Evolutionary conservation across 2,797 vertebrate species (phyloP), one percentile per base, ranked within the genome.

Genomic region (Natrix natrix): DNA sequence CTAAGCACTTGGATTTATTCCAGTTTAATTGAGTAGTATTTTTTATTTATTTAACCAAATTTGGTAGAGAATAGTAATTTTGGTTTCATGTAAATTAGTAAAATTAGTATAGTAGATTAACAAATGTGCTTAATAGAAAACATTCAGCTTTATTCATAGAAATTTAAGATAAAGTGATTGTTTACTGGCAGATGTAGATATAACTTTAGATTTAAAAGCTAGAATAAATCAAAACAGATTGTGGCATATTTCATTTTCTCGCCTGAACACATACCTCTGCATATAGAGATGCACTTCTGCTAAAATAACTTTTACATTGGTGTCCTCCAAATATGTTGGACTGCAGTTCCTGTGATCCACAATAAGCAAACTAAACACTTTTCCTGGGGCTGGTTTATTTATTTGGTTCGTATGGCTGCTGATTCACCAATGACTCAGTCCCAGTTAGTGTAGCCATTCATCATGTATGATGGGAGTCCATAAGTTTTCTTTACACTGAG

Each of bases 41-140:
- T 63, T 63, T 63, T 8, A 63, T 93, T 94, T 92, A 96, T 95
- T 94, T 94, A 92, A 94, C 94, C 96, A 95, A 94, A 74, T 37
- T 74, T 74, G 16, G 16, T 74, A 37, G 7, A 74, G 32, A 37
- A 74, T 74, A 74, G 93, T 95, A 24, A 95, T 93, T 96, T 94
- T 95, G 95, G 95, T 93, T 95, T 95, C 94, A 37, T 94, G 87
- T 90, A 90, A 93, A 93, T 92, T 95, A 94, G 26, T 48, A 48
- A 69, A 94, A 63, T 86, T 93, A 43, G 14, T 74, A 78, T 22
- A 1, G 94, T 93, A 87, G 88, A 94, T 93, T 28, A 0, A n/a
- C 60, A 69, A 88, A 74, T 92, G 90, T 93, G 88, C 87, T 96
- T 56, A 37, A 69, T 91, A 94, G 91, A 91, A 90, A n/a, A 94